Percentiles rank a stretch among this genome's conserved stretches.
Evolutionary conservation across 2,888 invertebrate genomes (phyloP).

Genomic region (Ennomos fuscantarius): DNA sequence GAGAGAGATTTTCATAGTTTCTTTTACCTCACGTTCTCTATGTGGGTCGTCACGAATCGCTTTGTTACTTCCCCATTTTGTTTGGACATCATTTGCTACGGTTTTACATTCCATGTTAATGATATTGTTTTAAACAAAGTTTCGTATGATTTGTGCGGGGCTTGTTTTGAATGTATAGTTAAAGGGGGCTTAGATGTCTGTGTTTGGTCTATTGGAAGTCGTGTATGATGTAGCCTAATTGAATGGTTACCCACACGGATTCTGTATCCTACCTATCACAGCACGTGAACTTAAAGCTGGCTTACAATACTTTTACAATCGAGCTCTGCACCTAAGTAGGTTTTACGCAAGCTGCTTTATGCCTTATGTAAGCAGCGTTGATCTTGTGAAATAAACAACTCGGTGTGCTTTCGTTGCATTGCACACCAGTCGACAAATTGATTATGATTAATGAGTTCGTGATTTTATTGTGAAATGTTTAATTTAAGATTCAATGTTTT

Average conservation of each 20-base stretch:
- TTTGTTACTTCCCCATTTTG: slow-evolving; percentile 65
- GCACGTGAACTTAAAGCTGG: slow-evolving; percentile 73
- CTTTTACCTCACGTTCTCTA: slow-evolving; percentile 56
- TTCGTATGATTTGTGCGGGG: slow-evolving; percentile 20
- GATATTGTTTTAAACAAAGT: slow-evolving; percentile 32
- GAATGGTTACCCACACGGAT: slow-evolving; percentile 62
- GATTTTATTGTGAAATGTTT: slow-evolving; percentile 47
- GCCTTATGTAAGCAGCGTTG: slow-evolving; percentile 77
- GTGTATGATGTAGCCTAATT: slow-evolving; percentile 49
- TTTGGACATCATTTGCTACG: slow-evolving; percentile 42
- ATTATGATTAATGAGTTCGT: slow-evolving; percentile 61
- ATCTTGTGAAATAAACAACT: slow-evolving; percentile 76
- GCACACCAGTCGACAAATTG: slow-evolving; percentile 62
- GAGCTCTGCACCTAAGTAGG: slow-evolving; percentile 69
- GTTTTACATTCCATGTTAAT: slow-evolving; percentile 35
- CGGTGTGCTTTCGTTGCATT: slow-evolving; percentile 68
- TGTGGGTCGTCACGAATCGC: slow-evolving; percentile 71
- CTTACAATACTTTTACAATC: slow-evolving; percentile 58
- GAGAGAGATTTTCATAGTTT: slow-evolving; percentile 62
- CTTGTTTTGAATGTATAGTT: slow-evolving; percentile 29
- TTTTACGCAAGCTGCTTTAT: slow-evolving; percentile 71
- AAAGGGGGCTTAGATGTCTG: slow-evolving; percentile 34
- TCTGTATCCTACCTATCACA: no score
- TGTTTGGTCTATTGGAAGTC: slow-evolving; percentile 53
- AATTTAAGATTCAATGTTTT: slow-evolving; percentile 30